Conservation (phyloP, 2,888 invertebrate genomes). For the Sminthurinus aureus region DNA sequence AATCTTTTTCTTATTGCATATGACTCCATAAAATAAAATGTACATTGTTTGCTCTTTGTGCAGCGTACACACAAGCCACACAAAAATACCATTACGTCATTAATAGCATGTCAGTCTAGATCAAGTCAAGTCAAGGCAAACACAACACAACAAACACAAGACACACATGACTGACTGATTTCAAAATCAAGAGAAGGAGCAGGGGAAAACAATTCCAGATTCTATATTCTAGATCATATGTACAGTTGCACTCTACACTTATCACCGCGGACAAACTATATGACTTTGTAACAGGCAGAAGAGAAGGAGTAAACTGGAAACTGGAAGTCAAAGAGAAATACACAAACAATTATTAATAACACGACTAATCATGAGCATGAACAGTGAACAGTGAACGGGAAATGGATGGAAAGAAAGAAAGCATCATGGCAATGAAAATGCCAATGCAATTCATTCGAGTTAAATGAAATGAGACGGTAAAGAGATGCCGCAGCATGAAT, state of each 20-base stretch:
- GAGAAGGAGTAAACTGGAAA: not conserved
- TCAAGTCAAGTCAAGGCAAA: not conserved
- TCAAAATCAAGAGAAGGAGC: not conserved
- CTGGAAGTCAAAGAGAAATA: not conserved
- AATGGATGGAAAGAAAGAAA: not conserved
- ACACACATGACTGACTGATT: not conserved
- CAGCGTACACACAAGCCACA: not conserved
- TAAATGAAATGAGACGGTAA: not conserved
- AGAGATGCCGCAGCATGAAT: not conserved
- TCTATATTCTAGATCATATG: no score
- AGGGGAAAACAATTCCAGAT: not conserved
- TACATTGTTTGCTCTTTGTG: not conserved
- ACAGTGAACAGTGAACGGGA: no score
- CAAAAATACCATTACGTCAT: not conserved
- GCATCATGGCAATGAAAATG: not conserved
- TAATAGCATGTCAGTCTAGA: slow-evolving; percentile 1
- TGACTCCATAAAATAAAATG: no score
- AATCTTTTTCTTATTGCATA: not conserved
- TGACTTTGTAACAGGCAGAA: not conserved
- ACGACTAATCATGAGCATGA: not conserved
- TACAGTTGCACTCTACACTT: not conserved
- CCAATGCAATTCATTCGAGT: not conserved
- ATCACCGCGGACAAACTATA: not conserved
- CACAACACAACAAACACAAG: not conserved
- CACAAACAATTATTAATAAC: not conserved